Evolutionary conservation across 2,113 vertebrate genomes (phyloP).

Genomic region (Misgurnus anguillicaudatus): DNA sequence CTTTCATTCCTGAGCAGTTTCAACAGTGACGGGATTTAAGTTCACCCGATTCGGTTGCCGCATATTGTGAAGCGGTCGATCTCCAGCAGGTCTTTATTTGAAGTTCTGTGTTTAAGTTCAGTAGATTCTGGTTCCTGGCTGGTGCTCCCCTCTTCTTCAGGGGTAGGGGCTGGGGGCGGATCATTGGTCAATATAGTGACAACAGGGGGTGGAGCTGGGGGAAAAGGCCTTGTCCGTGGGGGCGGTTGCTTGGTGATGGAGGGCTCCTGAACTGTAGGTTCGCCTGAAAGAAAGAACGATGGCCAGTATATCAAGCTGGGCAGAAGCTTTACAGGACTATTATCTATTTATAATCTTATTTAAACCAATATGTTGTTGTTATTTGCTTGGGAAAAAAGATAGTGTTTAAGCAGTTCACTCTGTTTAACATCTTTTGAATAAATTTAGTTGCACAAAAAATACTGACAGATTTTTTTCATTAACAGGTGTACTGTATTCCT

Average conservation of each 20-base stretch:
- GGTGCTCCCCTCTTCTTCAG: conserved; percentile 80
- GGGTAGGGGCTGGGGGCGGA: conserved; percentile 66
- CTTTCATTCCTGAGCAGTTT: conserved; percentile 22
- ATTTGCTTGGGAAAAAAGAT: too few species aligned
- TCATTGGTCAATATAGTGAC: conserved; percentile 53
- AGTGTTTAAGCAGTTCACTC: too few species aligned
- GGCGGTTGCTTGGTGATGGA: conserved; percentile 82
- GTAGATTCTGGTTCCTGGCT: conserved; percentile 65
- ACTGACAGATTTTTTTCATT: too few species aligned
- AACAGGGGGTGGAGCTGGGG: conserved; percentile 24
- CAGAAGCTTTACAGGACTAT: too few species aligned
- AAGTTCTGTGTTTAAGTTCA: conserved; percentile 81
- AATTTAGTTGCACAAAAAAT: too few species aligned
- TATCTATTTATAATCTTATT: too few species aligned
- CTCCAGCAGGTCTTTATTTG: conserved; percentile 91
- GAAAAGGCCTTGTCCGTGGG: conserved; percentile 70
- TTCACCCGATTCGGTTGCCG: conserved; percentile 93
- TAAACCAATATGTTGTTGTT: too few species aligned
- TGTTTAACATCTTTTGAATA: too few species aligned
- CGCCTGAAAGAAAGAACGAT: conserved; percentile 63
- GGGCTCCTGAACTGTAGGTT: conserved; percentile 69
- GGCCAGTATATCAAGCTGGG: not conserved
- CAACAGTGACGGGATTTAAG: conserved; percentile 3
- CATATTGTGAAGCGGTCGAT: conserved; percentile 98
- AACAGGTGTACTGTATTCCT: too few species aligned